Conservation (phyloP, 2,113 vertebrate genomes). For the Mormyrus iriodes region DNA sequence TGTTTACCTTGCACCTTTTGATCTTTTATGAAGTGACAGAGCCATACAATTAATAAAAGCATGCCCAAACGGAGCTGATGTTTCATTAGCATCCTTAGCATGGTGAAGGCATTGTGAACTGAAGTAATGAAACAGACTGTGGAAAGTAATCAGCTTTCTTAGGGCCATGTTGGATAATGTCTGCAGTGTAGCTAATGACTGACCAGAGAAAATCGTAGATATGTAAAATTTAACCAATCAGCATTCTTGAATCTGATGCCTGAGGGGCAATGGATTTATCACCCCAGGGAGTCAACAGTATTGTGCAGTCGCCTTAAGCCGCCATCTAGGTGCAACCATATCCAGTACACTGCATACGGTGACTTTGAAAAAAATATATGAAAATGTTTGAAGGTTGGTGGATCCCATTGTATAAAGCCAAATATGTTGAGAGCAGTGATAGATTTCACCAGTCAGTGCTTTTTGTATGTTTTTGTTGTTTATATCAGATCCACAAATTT, state of each 20-base stretch:
- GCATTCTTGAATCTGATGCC: no score
- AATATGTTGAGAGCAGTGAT: background rate
- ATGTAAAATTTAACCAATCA: no score
- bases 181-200: no score
- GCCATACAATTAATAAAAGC: conserved; percentile 67
- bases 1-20: conserved; percentile 75
- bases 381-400: background rate
- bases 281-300: no score
- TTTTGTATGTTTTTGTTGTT: background rate
- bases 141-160: conserved; percentile 49
- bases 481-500: background rate
- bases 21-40: conserved; percentile 76
- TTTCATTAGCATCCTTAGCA: conserved; percentile 70
- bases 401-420: background rate
- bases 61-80: conserved; percentile 62
- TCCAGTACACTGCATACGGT: no score
- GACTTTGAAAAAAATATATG: background rate
- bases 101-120: conserved; percentile 44
- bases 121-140: conserved; percentile 50
- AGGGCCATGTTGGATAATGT: conserved; percentile 79
- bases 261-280: no score
- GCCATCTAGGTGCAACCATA: no score
- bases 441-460: background rate
- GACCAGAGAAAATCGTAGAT: no score
- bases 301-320: no score